These are phyloP conservation scores for Drosophila orena DNA, from an alignment of 1,140 invertebrate genomes.

Conservation along the genomic window DNA sequence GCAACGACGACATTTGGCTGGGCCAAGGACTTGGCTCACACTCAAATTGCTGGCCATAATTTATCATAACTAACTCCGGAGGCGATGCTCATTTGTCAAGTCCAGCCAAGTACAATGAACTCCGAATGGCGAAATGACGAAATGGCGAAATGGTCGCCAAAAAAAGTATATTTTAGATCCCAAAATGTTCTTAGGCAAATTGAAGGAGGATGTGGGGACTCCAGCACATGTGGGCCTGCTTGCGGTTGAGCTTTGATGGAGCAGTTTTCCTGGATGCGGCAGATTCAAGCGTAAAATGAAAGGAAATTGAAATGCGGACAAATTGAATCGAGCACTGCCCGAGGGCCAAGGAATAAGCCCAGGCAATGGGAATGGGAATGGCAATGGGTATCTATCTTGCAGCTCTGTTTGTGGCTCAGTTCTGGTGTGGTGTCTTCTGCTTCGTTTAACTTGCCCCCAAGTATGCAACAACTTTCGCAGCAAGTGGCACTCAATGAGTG, in stretches of 20 bases:
- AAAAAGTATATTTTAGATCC: slow-evolving; percentile 18
- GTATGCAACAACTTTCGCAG: slow-evolving; percentile 76
- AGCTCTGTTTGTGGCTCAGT: slow-evolving; percentile 22
- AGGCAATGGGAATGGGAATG: neutral
- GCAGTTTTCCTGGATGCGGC: slow-evolving; percentile 64
- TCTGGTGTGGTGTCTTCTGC: slow-evolving; percentile 43
- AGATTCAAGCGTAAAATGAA: slow-evolving; percentile 78
- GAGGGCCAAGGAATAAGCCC: neutral
- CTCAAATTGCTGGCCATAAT: slow-evolving; percentile 59
- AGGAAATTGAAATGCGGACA: slow-evolving; percentile 78
- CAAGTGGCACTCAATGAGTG: slow-evolving; percentile 58
- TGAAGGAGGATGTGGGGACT: neutral
- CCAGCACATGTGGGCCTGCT: slow-evolving; percentile 29
- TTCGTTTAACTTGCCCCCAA: slow-evolving; percentile 73
- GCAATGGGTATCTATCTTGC: slow-evolving; percentile 3
- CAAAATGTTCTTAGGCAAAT: slow-evolving; percentile 20
- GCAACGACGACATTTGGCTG: slow-evolving; percentile 37
- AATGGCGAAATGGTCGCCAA: slow-evolving; percentile 30
- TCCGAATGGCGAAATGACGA: slow-evolving; percentile 32
- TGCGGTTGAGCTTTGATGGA: slow-evolving; percentile 76
- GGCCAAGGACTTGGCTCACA: slow-evolving; percentile 41
- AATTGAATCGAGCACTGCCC: slow-evolving; percentile 67
- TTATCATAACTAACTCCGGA: slow-evolving; percentile 60
- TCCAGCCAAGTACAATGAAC: slow-evolving; percentile 55
- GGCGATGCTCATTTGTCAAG: slow-evolving; percentile 60